Base-by-base conservation (phyloP, 1,140 invertebrate species). In the Drosophila punjabiensis region DNA sequence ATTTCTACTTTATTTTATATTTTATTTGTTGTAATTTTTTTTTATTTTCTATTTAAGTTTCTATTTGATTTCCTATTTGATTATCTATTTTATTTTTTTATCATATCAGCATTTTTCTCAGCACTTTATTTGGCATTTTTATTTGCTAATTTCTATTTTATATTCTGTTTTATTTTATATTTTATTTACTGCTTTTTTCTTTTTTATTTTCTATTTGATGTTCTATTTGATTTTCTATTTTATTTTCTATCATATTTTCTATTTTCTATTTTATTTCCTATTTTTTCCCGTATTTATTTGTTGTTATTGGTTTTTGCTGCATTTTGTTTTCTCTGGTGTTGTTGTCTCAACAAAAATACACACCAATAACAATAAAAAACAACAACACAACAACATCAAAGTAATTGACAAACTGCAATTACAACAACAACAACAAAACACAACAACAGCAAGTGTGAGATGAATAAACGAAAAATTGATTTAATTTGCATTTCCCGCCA, bases 371-470 rank as follows among this genome's bases (percentile, higher is more conserved):
- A 43, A 73, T 30, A n/a, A 13, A 20, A 30, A 10, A 35, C 41
- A 52, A 53, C 32, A 45, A 50, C 20, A 66, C 74, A 68, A 56
- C 33, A 59, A 84, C 80, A 77, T 69, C 79, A 78, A 81, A 78
- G 63, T 64, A 81, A 85, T 86, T 74, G 82, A 82, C 82, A 85
- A 78, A 45, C 73, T 52, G 47, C 77, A 81, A 74, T 65, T 61
- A 67, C 55, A 83, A 61, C 53, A 80, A 67, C 55, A 83, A 61
- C 53, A 80, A 52, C 24, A 24, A 24, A 24, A 24, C 24, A 24
- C 24, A 50, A 69, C 14, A 33, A 32, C 30, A 43, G 16, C 16
- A 16, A 18, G 41, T 43, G 47, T 43, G 5, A 75, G n/a, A 53
- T 33, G 50, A 7, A 33, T 56, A 35, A 73, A 74, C 52, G 45